These are phyloP conservation scores for Diabrotica balteata DNA, from an alignment of 2,888 invertebrate species.

Conservation along the genomic window DNA sequence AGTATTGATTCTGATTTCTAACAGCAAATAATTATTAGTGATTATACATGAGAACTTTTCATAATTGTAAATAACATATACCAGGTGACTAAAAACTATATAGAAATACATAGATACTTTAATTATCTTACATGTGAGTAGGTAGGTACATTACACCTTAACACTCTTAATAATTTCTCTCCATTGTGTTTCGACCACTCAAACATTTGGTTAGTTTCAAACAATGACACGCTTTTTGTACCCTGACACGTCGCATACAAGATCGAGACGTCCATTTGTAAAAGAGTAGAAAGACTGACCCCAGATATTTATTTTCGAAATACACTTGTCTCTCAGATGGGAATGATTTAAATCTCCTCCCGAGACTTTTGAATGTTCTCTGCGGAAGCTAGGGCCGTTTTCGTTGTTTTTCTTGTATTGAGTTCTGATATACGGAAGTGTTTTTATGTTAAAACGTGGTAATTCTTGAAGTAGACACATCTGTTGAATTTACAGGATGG, in stretches of 20 bases:
- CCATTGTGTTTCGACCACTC: conserved; percentile 1
- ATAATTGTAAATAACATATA: too few species aligned
- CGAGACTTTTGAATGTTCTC: too few species aligned
- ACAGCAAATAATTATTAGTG: too few species aligned
- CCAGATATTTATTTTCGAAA: conserved; percentile 1
- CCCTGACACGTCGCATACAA: too few species aligned
- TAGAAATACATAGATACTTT: too few species aligned
- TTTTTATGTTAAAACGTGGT: neutral
- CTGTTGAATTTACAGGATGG: neutral
- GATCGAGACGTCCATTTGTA: too few species aligned
- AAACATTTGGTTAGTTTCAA: conserved; percentile 8
- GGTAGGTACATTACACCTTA: too few species aligned
- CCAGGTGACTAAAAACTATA: too few species aligned
- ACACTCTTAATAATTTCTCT: conserved; percentile 5
- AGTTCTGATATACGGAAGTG: neutral
- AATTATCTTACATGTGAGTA: too few species aligned
- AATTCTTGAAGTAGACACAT: neutral
- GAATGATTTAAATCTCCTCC: neutral
- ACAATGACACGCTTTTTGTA: conserved; percentile 10
- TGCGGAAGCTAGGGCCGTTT: too few species aligned
- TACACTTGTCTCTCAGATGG: conserved; percentile 9
- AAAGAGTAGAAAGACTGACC: neutral
- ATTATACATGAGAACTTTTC: too few species aligned
- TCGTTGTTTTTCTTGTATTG: neutral
- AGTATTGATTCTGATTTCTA: too few species aligned